These are phyloP conservation scores for Zele albiditarsus DNA, from an alignment of 2,888 invertebrate genomes.

Conservation along the genomic window DNA sequence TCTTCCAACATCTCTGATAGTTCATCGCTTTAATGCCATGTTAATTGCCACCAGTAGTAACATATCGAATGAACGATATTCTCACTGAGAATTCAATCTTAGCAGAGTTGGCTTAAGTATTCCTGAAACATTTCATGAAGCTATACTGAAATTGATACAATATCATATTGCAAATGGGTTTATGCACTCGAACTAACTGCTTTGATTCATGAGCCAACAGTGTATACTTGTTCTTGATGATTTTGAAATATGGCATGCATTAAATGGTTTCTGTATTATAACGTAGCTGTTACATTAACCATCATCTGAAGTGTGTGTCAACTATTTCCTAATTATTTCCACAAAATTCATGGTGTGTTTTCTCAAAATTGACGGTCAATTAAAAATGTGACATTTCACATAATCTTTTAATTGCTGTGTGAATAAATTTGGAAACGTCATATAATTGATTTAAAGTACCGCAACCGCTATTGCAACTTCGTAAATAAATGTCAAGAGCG, in stretches of 20 bases:
- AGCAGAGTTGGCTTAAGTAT: background rate
- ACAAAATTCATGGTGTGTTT: too few relatives aligned
- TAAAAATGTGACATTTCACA: too few relatives aligned
- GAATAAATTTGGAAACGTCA: too few relatives aligned
- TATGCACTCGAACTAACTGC: background rate
- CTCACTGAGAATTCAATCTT: background rate
- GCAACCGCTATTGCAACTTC: too few relatives aligned
- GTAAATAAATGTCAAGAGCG: too few relatives aligned
- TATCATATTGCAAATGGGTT: background rate
- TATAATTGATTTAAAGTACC: too few relatives aligned
- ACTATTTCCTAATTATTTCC: too few relatives aligned
- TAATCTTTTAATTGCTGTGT: too few relatives aligned
- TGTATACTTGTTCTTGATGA: background rate
- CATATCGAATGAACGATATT: background rate
- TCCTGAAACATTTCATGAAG: background rate
- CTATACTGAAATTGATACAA: background rate
- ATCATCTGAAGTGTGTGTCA: too few relatives aligned
- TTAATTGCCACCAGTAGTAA: background rate
- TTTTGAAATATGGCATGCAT: background rate
- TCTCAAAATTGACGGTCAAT: too few relatives aligned
- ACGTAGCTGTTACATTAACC: too few relatives aligned
- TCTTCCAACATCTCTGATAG: too few relatives aligned
- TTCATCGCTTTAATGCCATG: background rate
- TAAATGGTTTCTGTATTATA: background rate
- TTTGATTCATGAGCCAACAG: background rate